Percentiles rank a stretch among this genome's conserved stretches.
phyloP scores from a whole-genome alignment of 2,113 vertebrate genomes.

The Tragulus kanchil region DNA sequence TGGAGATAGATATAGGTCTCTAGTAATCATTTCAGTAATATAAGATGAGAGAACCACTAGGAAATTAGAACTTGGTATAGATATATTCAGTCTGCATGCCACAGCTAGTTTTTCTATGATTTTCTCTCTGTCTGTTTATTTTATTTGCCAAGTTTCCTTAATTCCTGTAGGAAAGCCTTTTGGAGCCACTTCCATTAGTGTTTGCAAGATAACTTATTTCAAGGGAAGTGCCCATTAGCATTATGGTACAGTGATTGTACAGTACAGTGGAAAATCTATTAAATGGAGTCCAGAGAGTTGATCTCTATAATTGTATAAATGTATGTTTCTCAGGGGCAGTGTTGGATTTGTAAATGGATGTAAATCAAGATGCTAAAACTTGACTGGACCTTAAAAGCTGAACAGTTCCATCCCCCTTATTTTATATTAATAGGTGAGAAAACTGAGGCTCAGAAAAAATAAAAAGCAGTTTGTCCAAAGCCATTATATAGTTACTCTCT shows the following conservation, averaged over 20 bases:
- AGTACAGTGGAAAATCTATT: constrained; percentile 58
- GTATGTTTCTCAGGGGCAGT: constrained; percentile 18
- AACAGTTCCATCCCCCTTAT: background rate
- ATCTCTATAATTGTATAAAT: constrained; percentile 49
- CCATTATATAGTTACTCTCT: background rate
- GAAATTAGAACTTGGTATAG: background rate
- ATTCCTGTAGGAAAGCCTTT: constrained; percentile 42
- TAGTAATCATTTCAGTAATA: background rate
- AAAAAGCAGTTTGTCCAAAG: background rate
- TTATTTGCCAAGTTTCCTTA: constrained; percentile 29
- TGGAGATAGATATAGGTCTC: background rate
- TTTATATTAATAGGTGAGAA: constrained; percentile 57
- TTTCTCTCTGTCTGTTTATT: background rate
- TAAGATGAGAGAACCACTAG: background rate
- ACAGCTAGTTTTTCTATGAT: background rate
- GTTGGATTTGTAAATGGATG: constrained; percentile 49
- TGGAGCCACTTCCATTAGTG: constrained; percentile 36
- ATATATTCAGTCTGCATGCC: background rate
- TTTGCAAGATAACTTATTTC: constrained; percentile 37
- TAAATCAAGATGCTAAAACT: constrained; percentile 42
- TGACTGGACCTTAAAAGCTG: constrained; percentile 40
- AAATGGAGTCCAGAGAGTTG: constrained; percentile 26
- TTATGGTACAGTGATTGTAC: background rate
- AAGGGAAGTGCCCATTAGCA: constrained; percentile 41
- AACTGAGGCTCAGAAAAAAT: constrained; percentile 11